Base-by-base conservation (phyloP, 1,140 invertebrate species). In the Listronotus oregonensis region DNA sequence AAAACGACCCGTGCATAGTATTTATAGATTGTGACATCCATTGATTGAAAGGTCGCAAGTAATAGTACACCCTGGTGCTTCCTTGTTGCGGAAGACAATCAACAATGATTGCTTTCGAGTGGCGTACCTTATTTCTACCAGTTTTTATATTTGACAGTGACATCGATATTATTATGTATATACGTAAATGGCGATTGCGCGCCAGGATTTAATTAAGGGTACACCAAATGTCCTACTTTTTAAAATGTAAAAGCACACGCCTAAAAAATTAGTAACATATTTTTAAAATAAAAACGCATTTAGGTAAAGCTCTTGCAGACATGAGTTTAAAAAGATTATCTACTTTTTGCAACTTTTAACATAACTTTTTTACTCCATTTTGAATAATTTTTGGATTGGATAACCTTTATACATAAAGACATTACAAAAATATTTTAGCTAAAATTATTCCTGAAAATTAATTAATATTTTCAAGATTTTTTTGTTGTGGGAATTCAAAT, bases 11-110 rank as follows among this genome's bases (percentile, higher is more conserved):
- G 72, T 76, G 73, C 69, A 73, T 72, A 72, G 27, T 59, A 64
- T 68, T 62, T 65, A 73, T 72, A 74, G 67, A 69, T 73, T 73
- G 69, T 68, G 62, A 75, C 71, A 72, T 71, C 67, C 49, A 71
- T 50, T 77, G 75, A 77, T 77, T 78, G 77, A 77, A 76, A 77
- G 68, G 72, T 78, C 75, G 77, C 75, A 73, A 74, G 72, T 76
- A 77, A 78, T 71, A 75, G 72, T 77, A 77, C 77, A 77, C 74
- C 76, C 76, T 77, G 75, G 71, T 75, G 72, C 73, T 77, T 78
- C 73, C 75, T 73, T 73, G 70, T 67, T 71, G 69, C 72, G 77
- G 76, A 79, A 78, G 77, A 79, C 77, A 77, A 79, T 79, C 76
- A 69, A 71, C 55, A 70, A 60, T 73, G 74, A 78, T 78, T 78